A percentile compares a stretch with the other conserved stretches of the same genome.
phyloP scores from a whole-genome alignment of 2,888 invertebrate genomes.

The Leistus spinibarbis region DNA sequence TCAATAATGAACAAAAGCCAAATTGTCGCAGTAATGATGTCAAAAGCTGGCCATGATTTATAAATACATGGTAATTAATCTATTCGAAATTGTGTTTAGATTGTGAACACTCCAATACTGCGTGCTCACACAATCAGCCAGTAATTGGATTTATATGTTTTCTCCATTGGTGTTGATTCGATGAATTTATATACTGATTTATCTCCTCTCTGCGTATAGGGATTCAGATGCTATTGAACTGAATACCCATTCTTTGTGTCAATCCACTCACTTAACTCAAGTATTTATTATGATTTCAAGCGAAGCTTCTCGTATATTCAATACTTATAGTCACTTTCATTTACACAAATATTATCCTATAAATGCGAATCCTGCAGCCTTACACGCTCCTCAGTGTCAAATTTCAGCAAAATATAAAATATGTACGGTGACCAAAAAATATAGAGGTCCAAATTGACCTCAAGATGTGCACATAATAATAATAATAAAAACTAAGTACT shows the following conservation, averaged over 20 bases:
- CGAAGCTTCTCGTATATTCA: neutral
- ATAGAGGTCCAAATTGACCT: no score
- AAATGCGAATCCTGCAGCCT: neutral
- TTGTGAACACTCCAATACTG: neutral
- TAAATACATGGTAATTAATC: slow-evolving; percentile 15
- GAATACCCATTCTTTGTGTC: neutral
- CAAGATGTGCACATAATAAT: no score
- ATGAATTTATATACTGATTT: slow-evolving; percentile 2
- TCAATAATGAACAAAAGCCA: neutral
- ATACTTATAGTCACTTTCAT: neutral
- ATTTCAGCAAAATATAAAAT: no score
- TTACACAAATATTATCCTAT: neutral
- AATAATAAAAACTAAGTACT: no score
- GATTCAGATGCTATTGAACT: neutral
- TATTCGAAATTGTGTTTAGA: slow-evolving; percentile 22
- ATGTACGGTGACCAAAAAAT: no score
- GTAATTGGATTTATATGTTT: slow-evolving; percentile 21
- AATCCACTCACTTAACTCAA: neutral
- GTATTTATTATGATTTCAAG: neutral
- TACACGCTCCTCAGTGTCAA: no score
- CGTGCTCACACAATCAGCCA: neutral
- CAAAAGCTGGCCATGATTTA: neutral
- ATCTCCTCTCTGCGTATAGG: neutral
- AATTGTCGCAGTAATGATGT: slow-evolving; percentile 5
- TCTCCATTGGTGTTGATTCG: neutral